Conservation (phyloP, 2,888 invertebrate species). For the Drosophila silvestris region DNA sequence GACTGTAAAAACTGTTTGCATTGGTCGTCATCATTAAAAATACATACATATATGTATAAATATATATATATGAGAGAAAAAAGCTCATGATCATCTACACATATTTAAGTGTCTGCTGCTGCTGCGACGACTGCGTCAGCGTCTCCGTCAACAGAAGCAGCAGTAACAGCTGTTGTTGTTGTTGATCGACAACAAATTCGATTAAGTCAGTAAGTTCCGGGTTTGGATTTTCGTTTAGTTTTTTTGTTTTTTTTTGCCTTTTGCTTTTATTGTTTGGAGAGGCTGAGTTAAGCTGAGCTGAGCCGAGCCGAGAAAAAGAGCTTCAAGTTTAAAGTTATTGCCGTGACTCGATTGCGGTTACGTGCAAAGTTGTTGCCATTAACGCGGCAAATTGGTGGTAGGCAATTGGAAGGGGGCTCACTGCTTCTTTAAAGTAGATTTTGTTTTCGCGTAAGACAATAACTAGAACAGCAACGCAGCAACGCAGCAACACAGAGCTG, state of each 20-base stretch:
- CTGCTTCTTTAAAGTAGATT: constrained; percentile 12
- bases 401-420: constrained; percentile 1
- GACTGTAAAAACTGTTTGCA: constrained; percentile 22
- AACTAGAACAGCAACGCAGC: background rate
- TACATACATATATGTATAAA: background rate
- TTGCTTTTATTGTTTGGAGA: constrained; percentile 38
- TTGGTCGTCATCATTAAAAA: constrained; percentile 55
- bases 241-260: constrained; percentile 42
- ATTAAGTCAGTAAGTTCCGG: constrained; percentile 77
- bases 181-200: constrained; percentile 78
- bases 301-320: constrained; percentile 16
- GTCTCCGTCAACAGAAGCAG: constrained; percentile 32
- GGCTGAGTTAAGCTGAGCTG: constrained; percentile 15
- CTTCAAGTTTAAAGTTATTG: constrained; percentile 61
- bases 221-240: constrained; percentile 75
- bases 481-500: constrained; percentile 39
- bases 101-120: constrained; percentile 41
- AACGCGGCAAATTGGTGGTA: constrained; percentile 17
- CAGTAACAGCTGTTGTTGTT: constrained; percentile 36
- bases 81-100: constrained; percentile 41
- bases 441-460: constrained; percentile 43
- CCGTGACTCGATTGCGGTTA: constrained; percentile 47
- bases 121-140: constrained; percentile 48
- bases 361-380: constrained; percentile 58
- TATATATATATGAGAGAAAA: background rate